Percentiles rank a stretch among this genome's conserved stretches.
These are phyloP conservation scores for Myathropa florea DNA, from an alignment of 2,888 invertebrate genomes.

Conservation along the genomic window DNA sequence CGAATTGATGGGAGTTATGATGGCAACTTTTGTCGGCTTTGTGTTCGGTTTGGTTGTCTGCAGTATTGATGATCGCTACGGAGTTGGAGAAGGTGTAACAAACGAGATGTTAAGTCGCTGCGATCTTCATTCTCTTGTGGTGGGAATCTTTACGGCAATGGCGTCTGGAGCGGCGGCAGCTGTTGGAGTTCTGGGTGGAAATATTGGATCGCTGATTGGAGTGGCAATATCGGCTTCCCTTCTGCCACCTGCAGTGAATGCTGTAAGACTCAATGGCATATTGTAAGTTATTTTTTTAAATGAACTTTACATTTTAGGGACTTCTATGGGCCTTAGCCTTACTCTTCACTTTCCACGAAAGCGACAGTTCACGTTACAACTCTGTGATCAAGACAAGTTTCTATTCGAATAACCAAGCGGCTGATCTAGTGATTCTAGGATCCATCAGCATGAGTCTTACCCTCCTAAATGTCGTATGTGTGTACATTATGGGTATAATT, in stretches of 20 bases:
- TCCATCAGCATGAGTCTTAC: constrained; percentile 87
- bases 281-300: neutral
- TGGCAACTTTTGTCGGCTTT: constrained; percentile 86
- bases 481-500: constrained; percentile 86
- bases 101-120: constrained; percentile 86
- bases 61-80: constrained; percentile 83
- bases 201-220: constrained; percentile 89
- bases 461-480: constrained; percentile 87
- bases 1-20: constrained; percentile 85
- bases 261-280: constrained; percentile 80
- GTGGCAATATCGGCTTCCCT: constrained; percentile 91
- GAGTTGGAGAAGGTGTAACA: constrained; percentile 84
- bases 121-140: constrained; percentile 85
- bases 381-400: constrained; percentile 80
- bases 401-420: constrained; percentile 84
- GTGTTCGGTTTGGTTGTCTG: constrained; percentile 85
- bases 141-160: constrained; percentile 88
- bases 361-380: constrained; percentile 80
- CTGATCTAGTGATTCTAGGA: constrained; percentile 85
- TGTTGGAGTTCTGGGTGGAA: constrained; percentile 88
- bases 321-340: constrained; percentile 85
- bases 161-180: constrained; percentile 91
- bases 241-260: constrained; percentile 90
- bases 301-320: constrained; percentile 80
- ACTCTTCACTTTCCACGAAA: constrained; percentile 82